Evolutionary conservation across 2,797 vertebrate species (phyloP).

Genomic region (Crax fasciolata): DNA sequence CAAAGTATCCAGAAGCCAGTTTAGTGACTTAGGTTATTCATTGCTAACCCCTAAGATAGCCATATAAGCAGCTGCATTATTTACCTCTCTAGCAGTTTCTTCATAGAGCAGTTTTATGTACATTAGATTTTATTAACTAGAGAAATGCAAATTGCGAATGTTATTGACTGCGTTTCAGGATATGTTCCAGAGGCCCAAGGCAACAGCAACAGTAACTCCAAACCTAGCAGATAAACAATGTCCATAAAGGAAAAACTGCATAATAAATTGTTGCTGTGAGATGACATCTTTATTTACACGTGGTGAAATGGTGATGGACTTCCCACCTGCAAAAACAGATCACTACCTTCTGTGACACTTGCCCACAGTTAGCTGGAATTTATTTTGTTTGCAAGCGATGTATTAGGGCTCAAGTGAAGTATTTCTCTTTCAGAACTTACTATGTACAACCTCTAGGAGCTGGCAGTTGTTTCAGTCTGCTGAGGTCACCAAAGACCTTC

Average conservation of each 20-base stretch:
- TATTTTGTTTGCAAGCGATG: background rate
- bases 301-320: background rate
- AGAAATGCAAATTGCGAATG: background rate
- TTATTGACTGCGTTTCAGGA: background rate
- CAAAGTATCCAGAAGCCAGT: background rate
- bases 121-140: background rate
- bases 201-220: background rate
- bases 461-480: background rate
- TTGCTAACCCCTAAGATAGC: background rate
- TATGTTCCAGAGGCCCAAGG: fast-evolving
- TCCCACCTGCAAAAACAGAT: background rate
- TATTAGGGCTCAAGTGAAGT: background rate
- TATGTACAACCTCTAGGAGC: background rate
- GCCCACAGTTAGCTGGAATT: background rate
- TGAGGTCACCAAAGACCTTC: background rate
- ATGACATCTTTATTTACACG: background rate
- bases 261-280: background rate
- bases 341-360: background rate
- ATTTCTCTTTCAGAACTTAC: background rate
- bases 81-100: background rate
- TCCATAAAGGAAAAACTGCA: background rate
- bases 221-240: background rate
- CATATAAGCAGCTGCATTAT: background rate
- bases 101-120: background rate
- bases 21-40: background rate